These are phyloP conservation scores for Xenentodon cancila DNA, from an alignment of 2,797 vertebrate genomes.

Conservation along the genomic window DNA sequence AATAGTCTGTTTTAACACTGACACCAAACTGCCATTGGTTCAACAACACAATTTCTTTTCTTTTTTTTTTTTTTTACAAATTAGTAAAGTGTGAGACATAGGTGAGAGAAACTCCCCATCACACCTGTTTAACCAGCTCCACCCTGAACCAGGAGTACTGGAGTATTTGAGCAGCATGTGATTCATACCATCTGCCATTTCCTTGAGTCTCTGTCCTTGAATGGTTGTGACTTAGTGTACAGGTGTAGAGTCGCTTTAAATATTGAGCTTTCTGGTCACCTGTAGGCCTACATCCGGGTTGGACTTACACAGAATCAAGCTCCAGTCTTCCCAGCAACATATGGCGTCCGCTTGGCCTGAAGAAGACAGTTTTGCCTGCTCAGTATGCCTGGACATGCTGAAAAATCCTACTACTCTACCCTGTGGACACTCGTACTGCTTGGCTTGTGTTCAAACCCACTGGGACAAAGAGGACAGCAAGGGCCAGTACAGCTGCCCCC, in stretches of 20 bases:
- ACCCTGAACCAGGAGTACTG: constrained; percentile 37
- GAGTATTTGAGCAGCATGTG: constrained; percentile 51
- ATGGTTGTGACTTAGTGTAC: not conserved
- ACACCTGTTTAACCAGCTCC: constrained; percentile 75
- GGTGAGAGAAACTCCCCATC: constrained; percentile 47
- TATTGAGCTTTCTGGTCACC: not conserved
- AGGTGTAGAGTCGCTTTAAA: not conserved
- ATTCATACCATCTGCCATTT: constrained; percentile 52
- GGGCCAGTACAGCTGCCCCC: constrained; percentile 79
- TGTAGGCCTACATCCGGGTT: not conserved
- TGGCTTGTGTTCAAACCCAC: constrained; percentile 80
- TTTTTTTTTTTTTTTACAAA: constrained; percentile 7
- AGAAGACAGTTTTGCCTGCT: constrained; percentile 80
- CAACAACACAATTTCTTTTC: too few species aligned
- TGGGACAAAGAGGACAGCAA: constrained; percentile 74
- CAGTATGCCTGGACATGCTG: constrained; percentile 82
- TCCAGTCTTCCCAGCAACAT: not conserved
- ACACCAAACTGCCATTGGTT: not conserved
- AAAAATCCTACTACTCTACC: constrained; percentile 81
- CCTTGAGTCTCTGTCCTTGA: not conserved
- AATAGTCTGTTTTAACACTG: not conserved
- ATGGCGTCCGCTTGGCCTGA: constrained; percentile 77
- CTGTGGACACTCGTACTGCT: constrained; percentile 85
- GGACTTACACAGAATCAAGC: not conserved
- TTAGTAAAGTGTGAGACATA: constrained; percentile 27